Conservation (phyloP, 2,113 vertebrate genomes). For the Meles meles region DNA sequence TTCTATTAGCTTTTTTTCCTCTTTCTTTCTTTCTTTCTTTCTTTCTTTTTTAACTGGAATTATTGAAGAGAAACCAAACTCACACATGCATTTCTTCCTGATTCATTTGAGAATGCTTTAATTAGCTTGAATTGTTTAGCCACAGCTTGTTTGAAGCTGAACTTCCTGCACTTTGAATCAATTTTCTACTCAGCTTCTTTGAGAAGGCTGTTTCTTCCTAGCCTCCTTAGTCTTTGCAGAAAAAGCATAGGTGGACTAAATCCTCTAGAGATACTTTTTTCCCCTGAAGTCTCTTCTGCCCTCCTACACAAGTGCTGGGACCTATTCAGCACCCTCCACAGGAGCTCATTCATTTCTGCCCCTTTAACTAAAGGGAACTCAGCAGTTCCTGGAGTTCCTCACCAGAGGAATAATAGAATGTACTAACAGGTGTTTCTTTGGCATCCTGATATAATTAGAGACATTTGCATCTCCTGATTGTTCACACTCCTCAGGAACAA, state of each 20-base stretch:
- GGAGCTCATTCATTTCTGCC: neutral
- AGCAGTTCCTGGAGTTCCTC: neutral
- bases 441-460: conserved; percentile 68
- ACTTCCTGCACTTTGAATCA: neutral
- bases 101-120: neutral
- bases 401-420: neutral
- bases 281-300: neutral
- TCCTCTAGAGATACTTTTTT: neutral
- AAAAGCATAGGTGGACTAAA: neutral
- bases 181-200: neutral
- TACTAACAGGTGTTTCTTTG: conserved; percentile 48
- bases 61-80: neutral
- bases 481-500: conserved; percentile 53
- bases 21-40: no score
- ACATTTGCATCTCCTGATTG: conserved; percentile 56
- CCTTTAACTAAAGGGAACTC: neutral
- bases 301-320: neutral
- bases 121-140: neutral
- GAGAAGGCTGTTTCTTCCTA: neutral
- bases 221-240: neutral
- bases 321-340: neutral
- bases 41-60: neutral
- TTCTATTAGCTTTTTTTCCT: neutral
- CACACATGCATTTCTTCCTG: neutral
- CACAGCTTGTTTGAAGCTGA: neutral